phyloP scores from a whole-genome alignment of 2,113 vertebrate genomes.

The Rhizomys pruinosus region DNA sequence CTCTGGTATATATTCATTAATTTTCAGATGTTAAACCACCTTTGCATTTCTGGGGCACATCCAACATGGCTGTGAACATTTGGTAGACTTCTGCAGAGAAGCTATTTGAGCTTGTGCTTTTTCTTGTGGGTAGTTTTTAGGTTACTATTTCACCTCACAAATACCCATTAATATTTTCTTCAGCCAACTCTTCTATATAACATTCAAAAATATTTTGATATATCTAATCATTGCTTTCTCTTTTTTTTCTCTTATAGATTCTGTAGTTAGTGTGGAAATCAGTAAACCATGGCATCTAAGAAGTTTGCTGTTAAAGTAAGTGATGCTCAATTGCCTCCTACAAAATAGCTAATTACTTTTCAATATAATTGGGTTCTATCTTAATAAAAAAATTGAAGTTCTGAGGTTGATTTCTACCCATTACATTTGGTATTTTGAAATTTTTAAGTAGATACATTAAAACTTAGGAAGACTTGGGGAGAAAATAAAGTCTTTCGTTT shows the following conservation, averaged over 20 bases:
- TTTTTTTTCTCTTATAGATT: slow-evolving; percentile 76
- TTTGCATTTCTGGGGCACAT: slow-evolving; percentile 13
- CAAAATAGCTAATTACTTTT: slow-evolving; percentile 21
- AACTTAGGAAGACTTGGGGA: not conserved
- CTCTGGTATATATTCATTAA: not conserved
- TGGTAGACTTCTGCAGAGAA: not conserved
- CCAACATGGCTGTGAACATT: not conserved
- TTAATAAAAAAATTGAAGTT: slow-evolving; percentile 45
- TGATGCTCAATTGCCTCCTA: slow-evolving; percentile 50
- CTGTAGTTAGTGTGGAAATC: slow-evolving; percentile 55
- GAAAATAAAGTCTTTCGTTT: too few relatives aligned
- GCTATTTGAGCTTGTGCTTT: not conserved
- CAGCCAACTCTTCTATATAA: not conserved
- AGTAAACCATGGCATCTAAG: slow-evolving; percentile 82
- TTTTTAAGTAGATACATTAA: slow-evolving; percentile 30
- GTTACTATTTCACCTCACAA: slow-evolving; percentile 28
- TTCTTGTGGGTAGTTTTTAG: slow-evolving; percentile 24
- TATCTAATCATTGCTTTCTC: slow-evolving; percentile 17
- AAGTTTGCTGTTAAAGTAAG: slow-evolving; percentile 88
- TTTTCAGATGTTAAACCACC: slow-evolving; percentile 45
- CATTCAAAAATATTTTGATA: slow-evolving; percentile 26
- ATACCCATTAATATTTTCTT: slow-evolving; percentile 47
- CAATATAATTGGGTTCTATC: not conserved
- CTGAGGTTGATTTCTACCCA: slow-evolving; percentile 40
- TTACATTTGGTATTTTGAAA: slow-evolving; percentile 27